Evolutionary conservation across 2,888 invertebrate species (phyloP).

Genomic region (Thymelicus lineola): DNA sequence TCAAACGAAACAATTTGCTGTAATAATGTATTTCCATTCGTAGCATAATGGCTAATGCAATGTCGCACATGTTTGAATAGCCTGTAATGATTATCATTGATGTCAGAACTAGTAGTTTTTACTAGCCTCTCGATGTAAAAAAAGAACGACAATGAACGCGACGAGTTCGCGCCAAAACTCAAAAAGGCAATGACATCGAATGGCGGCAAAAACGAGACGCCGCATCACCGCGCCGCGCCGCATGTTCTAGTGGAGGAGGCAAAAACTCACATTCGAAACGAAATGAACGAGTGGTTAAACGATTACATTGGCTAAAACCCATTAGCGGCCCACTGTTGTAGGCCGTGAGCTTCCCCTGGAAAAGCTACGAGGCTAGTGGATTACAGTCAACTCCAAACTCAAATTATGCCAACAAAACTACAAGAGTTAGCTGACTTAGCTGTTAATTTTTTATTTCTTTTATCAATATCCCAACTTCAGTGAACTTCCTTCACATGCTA

Average conservation of each 20-base stretch:
- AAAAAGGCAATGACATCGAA: constrained; percentile 50
- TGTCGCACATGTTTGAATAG: constrained; percentile 42
- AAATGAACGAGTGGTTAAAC: constrained; percentile 12
- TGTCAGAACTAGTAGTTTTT: constrained; percentile 59
- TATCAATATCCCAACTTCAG: too few species aligned
- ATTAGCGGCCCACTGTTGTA: neutral
- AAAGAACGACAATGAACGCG: constrained; percentile 58
- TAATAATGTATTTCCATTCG: neutral
- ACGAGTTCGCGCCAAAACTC: constrained; percentile 59
- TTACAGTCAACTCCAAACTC: too few species aligned
- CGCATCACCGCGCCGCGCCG: neutral
- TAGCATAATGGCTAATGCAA: neutral
- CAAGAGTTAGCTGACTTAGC: too few species aligned
- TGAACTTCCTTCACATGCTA: too few species aligned
- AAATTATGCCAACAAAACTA: too few species aligned
- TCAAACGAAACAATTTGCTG: neutral
- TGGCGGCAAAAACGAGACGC: constrained; percentile 24
- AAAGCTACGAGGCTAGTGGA: too few species aligned
- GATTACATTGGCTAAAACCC: constrained; percentile 7
- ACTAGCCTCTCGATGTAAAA: constrained; percentile 44
- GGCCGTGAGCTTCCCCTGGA: neutral
- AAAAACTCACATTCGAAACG: constrained; percentile 20
- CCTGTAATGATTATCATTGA: constrained; percentile 69
- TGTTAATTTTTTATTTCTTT: too few species aligned
- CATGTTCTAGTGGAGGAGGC: constrained; percentile 4